Base-by-base conservation (phyloP, 2,113 vertebrate genomes). In the Leuciscus idus region DNA sequence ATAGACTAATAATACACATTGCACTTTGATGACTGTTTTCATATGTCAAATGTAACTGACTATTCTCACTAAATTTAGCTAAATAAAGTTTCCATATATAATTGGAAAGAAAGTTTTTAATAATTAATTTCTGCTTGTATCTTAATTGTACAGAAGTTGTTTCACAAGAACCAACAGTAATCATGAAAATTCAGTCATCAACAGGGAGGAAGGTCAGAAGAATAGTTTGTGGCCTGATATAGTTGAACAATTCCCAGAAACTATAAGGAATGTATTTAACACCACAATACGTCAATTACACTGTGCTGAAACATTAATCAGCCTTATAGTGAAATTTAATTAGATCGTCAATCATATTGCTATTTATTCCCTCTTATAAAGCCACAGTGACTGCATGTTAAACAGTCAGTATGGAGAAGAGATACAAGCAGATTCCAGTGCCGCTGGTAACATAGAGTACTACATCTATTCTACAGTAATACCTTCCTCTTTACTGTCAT, bases 391-490 rank as follows among this genome's bases (percentile, higher is more conserved):
- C 33, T 64, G 55, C 19, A 79, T 10, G 43, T 77, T 30, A 28
- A 81, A 81, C 61, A 46, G 4, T 82, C 61, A 68, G 17, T 76
- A 6, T 64, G 30, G 57, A 81, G 59, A 64, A 64, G 23, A 50
- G 46, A 30, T 23, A 81, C 8, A 36, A 36, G 48, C 19, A 23
- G 55, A 61, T 43, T 62, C 59, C 10, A 50, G n/a, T 81, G 39
- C 43, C 17, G 3, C 39, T 66, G 61, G 33, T 79, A 79, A 59
- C 21, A 55, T 19, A 43, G 61, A 30, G 62, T 66, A 36, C 81
- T 82, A 36, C 39, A 21, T 36, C 62, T 82, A 82, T 33, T 70
- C 61, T 82, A 82, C 64, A 52, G 48, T 50, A 82, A 82, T 70
- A 70, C 62, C 80, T 68, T 52, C 48, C 46, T 70, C 64, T 68